Evolutionary conservation across 2,797 vertebrate genomes (phyloP), one percentile per base, ranked within the genome.

Genomic region (Molossus alvarezi): DNA sequence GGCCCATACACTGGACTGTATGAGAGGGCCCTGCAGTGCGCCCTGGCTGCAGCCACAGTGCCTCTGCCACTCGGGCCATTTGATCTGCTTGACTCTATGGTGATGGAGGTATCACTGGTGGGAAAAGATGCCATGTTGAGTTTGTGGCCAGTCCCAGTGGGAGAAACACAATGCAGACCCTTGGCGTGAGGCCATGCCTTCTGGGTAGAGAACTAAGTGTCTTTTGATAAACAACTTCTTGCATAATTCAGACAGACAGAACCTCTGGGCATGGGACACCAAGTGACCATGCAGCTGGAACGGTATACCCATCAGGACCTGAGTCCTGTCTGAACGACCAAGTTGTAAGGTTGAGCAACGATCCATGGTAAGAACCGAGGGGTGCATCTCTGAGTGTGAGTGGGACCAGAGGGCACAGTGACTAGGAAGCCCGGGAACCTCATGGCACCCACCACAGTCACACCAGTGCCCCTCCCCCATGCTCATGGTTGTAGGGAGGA

Each of bases 381-480:
- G 33, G 25, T 4, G 8, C 27, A 0, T 53, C 23, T 21, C 62
- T 21, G 21, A 45, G 76, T 2, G 1, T 0, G 13, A 82, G 37
- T 25, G 9, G 51, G 20, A 21, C 60, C 1, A 1, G 71, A 27
- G 51, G 62, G 15, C 17, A 9, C 41, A 72, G 51, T 14, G 29
- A 60, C 64, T 12, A n/a, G 45, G 75, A 4, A 45, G 71, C 48
- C 58, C 58, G 15, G 72, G 58, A 41, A 20, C 9, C 25, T 67
- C 17, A 5, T 0, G 5, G 51, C 33, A 4, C 41, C 73, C 37
- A 11, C 55, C 10, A 6, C 12, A 21, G 18, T 10, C 3, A 41
- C 37, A 1, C 25, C 18, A 20, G 51, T 1, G 21, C 18, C 57
- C 41, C 27, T 51, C n/a, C 48, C 82, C 75, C 73, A 17, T 3